Percentiles rank a stretch among this genome's conserved stretches.
Evolutionary conservation across 2,797 vertebrate species (phyloP).

Genomic region (Meda fulgida): DNA sequence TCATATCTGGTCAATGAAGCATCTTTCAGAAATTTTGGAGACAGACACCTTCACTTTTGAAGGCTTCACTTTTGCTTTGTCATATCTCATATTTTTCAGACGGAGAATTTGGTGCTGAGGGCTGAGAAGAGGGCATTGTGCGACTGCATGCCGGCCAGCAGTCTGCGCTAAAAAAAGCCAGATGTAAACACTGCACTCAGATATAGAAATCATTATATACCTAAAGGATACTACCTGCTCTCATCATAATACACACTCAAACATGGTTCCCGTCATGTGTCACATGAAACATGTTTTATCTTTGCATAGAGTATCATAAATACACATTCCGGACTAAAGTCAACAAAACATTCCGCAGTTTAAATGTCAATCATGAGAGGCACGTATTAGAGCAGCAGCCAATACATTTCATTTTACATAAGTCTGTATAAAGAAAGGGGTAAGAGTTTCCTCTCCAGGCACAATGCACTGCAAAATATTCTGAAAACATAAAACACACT

Average conservation of each 20-base stretch:
- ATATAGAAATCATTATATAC: conserved; percentile 12
- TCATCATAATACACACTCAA: conserved; percentile 10
- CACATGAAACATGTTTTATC: background rate
- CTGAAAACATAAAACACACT: conserved; percentile 1
- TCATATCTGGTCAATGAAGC: background rate
- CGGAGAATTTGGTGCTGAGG: conserved; percentile 89
- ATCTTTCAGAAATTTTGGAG: background rate
- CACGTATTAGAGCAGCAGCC: conserved; percentile 11
- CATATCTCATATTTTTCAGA: conserved; percentile 74
- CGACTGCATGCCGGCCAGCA: conserved; percentile 84
- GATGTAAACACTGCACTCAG: background rate
- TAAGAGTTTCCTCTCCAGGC: conserved; percentile 10
- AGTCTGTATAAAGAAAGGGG: background rate
- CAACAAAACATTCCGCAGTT: background rate
- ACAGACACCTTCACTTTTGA: background rate
- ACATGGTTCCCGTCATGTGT: background rate
- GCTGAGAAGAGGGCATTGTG: conserved; percentile 89
- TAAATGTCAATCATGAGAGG: conserved; percentile 10
- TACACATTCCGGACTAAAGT: conserved; percentile 15
- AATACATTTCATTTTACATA: conserved; percentile 1
- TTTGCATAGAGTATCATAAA: conserved; percentile 17
- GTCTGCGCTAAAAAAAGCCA: conserved; percentile 79
- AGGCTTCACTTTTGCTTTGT: background rate
- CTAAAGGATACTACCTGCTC: conserved; percentile 18
- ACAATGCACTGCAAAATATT: conserved; percentile 30